These are phyloP conservation scores for Alouatta palliata DNA, from an alignment of 2,113 vertebrate genomes.

Conservation along the genomic window DNA sequence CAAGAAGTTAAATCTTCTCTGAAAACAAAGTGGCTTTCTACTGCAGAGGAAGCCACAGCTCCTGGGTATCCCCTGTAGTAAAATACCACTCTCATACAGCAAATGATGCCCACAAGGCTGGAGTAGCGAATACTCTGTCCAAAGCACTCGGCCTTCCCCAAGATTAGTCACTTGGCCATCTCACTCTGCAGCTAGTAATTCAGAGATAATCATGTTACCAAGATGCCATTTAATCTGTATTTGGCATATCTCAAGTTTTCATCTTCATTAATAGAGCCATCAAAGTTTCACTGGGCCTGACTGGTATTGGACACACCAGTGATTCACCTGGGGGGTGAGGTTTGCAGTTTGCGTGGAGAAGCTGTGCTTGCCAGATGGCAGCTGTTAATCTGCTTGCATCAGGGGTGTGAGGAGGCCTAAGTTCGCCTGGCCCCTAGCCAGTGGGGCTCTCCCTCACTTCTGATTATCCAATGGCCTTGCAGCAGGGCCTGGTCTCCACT, in stretches of 20 bases:
- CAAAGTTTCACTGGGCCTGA: constrained; percentile 39
- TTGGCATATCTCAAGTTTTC: constrained; percentile 74
- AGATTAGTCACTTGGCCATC: constrained; percentile 55
- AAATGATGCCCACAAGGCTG: neutral
- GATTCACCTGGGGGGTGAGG: neutral
- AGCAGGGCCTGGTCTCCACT: neutral
- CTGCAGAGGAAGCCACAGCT: neutral
- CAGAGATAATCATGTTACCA: constrained; percentile 70
- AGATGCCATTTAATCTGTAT: constrained; percentile 72
- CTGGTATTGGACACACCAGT: constrained; percentile 14
- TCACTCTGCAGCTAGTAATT: constrained; percentile 57
- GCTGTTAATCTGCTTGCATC: constrained; percentile 57
- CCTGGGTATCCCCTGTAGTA: neutral
- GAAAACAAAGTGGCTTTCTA: neutral
- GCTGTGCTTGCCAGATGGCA: constrained; percentile 64
- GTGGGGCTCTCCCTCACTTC: neutral
- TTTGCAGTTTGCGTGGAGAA: neutral
- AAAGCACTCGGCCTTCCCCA: neutral
- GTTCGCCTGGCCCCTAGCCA: constrained; percentile 49
- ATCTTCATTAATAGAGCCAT: constrained; percentile 73
- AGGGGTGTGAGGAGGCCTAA: neutral
- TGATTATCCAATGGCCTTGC: neutral
- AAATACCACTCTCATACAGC: neutral
- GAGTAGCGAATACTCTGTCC: neutral
- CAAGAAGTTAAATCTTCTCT: neutral